Conservation (phyloP, 2,888 invertebrate species). For the Pseudeuparius sepicola region DNA sequence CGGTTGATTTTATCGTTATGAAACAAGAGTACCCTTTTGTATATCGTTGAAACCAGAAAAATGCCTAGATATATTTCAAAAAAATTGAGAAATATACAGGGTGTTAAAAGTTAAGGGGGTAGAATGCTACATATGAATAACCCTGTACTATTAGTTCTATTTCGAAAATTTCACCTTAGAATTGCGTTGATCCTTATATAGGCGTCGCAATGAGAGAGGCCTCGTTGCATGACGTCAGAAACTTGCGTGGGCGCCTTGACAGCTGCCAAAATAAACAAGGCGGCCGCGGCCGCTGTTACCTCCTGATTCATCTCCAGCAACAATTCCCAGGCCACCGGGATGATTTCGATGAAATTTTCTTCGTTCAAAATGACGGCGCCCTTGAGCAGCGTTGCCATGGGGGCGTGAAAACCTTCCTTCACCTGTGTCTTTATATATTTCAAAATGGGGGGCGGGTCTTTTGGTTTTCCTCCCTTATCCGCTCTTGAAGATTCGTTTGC, state of each 20-base stretch:
- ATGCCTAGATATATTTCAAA: too few species aligned
- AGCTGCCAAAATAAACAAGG: slow-evolving; percentile 85
- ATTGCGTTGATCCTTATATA: slow-evolving; percentile 74
- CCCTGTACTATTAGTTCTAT: too few species aligned
- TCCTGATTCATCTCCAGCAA: slow-evolving; percentile 86
- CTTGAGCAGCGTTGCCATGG: slow-evolving; percentile 77
- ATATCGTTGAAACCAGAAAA: too few species aligned
- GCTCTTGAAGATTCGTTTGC: slow-evolving; percentile 34
- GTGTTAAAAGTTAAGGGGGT: too few species aligned
- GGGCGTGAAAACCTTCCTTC: slow-evolving; percentile 82
- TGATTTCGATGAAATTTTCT: slow-evolving; percentile 76
- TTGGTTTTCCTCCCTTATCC: slow-evolving; percentile 39
- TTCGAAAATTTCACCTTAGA: slow-evolving; percentile 49
- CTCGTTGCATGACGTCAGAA: slow-evolving; percentile 78
- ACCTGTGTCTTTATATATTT: slow-evolving; percentile 76
- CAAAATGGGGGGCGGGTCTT: slow-evolving; percentile 58
- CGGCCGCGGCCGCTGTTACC: slow-evolving; percentile 74
- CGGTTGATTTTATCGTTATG: too few species aligned
- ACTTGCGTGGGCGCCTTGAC: slow-evolving; percentile 87
- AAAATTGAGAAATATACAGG: too few species aligned
- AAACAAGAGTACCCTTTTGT: too few species aligned
- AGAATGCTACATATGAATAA: too few species aligned
- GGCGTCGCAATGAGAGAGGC: slow-evolving; percentile 76
- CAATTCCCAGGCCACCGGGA: slow-evolving; percentile 92
- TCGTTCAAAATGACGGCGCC: slow-evolving; percentile 82